Evolutionary conservation across 2,888 invertebrate genomes (phyloP).

Genomic region (Amaurobius ferox): DNA sequence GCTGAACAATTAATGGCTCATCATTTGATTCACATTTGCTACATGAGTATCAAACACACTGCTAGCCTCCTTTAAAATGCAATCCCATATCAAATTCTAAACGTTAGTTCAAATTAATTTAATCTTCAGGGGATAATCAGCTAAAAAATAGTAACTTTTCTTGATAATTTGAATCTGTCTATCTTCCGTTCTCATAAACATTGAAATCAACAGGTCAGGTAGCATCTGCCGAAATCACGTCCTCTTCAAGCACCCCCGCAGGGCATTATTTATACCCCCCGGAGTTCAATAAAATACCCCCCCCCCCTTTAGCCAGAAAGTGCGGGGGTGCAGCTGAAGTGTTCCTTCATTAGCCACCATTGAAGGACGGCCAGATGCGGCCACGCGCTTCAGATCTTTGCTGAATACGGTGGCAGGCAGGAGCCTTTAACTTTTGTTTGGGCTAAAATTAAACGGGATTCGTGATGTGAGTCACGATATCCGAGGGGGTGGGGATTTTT

Average conservation of each 20-base stretch:
- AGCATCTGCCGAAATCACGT: not conserved
- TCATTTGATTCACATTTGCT: too few species aligned
- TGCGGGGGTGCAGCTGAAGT: slow-evolving; percentile 6
- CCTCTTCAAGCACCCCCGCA: not conserved
- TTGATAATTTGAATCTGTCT: too few species aligned
- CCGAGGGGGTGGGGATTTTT: slow-evolving; percentile 47
- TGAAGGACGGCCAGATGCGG: slow-evolving; percentile 57
- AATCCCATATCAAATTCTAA: too few species aligned
- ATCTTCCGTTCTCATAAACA: not conserved
- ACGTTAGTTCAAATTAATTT: too few species aligned
- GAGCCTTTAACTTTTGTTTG: slow-evolving; percentile 57
- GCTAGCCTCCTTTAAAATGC: too few species aligned
- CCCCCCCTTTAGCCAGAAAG: slow-evolving; percentile 2
- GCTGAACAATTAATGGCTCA: too few species aligned
- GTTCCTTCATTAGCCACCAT: slow-evolving; percentile 56
- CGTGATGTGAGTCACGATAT: slow-evolving; percentile 41
- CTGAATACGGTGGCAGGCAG: not conserved
- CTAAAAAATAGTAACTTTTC: too few species aligned
- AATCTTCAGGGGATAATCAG: too few species aligned
- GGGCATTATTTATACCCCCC: slow-evolving; percentile 29
- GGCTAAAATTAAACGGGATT: slow-evolving; percentile 58
- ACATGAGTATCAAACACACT: too few species aligned
- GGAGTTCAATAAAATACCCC: not conserved
- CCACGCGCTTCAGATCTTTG: not conserved
- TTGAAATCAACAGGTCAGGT: not conserved